Conservation (phyloP, 1,140 invertebrate genomes). For the Cheumatopsyche charites region DNA sequence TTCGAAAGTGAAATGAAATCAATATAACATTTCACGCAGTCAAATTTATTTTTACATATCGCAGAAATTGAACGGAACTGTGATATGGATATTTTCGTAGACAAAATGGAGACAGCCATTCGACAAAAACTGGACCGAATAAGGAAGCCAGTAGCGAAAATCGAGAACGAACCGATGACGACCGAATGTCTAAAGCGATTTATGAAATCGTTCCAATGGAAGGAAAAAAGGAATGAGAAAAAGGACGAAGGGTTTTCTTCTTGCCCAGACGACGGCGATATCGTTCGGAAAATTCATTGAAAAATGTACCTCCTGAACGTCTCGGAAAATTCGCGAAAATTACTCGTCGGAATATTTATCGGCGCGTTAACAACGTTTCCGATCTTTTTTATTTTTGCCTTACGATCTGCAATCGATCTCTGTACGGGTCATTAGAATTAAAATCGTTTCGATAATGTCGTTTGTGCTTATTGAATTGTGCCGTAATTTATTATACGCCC, state of each 20-base stretch:
- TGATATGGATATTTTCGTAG: too few relatives aligned
- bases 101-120: too few relatives aligned
- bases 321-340: constrained; percentile 32
- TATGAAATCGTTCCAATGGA: constrained; percentile 37
- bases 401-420: too few relatives aligned
- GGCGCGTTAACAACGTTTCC: constrained; percentile 18
- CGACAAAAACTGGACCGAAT: not conserved
- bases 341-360: constrained; percentile 30
- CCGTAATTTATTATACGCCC: too few relatives aligned
- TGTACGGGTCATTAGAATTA: too few relatives aligned
- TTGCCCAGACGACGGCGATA: constrained; percentile 27
- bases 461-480: too few relatives aligned
- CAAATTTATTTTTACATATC: too few relatives aligned
- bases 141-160: constrained; percentile 1
- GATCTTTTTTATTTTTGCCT: too few relatives aligned
- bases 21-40: too few relatives aligned
- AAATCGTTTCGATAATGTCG: too few relatives aligned
- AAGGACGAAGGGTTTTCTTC: not conserved
- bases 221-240: constrained; percentile 14
- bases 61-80: too few relatives aligned
- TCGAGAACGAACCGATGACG: constrained; percentile 27
- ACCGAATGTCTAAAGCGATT: constrained; percentile 41
- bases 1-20: too few relatives aligned
- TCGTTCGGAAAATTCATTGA: constrained; percentile 38
- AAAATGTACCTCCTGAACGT: constrained; percentile 29